Conservation (phyloP, 2,797 vertebrate species). For the Macroramphosus scolopax region DNA sequence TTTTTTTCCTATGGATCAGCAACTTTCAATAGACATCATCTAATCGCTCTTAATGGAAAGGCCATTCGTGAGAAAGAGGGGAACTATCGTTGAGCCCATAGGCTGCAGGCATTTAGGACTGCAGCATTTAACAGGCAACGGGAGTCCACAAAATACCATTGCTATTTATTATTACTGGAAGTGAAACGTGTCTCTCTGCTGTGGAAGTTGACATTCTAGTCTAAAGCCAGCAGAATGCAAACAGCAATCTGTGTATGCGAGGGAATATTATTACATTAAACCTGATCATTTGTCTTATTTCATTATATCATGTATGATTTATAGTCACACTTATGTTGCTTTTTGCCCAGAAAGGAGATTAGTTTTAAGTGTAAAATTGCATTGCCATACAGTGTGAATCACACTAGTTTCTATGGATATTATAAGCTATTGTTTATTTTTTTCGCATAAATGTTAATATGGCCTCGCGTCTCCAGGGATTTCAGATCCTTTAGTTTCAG, state of each 20-base stretch:
- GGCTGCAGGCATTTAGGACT: slow-evolving; percentile 46
- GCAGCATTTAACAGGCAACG: slow-evolving; percentile 47
- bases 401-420: too few species aligned
- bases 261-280: too few species aligned
- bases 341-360: too few species aligned
- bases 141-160: slow-evolving; percentile 22
- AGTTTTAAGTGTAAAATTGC: too few species aligned
- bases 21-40: slow-evolving; percentile 93
- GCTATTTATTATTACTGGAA: slow-evolving; percentile 33
- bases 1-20: slow-evolving; percentile 94
- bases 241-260: too few species aligned
- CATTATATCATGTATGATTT: too few species aligned
- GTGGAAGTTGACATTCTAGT: slow-evolving; percentile 19
- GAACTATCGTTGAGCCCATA: slow-evolving; percentile 64
- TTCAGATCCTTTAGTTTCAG: slow-evolving; percentile 45
- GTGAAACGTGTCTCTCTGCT: too few species aligned
- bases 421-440: slow-evolving; percentile 41
- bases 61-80: slow-evolving; percentile 79
- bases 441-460: slow-evolving; percentile 51
- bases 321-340: too few species aligned
- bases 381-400: too few species aligned
- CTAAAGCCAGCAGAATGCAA: slow-evolving; percentile 7
- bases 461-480: slow-evolving; percentile 37
- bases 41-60: slow-evolving; percentile 92
- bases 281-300: too few species aligned